phyloP scores from a whole-genome alignment of 2,113 vertebrate genomes.

The Arenaria interpres region DNA sequence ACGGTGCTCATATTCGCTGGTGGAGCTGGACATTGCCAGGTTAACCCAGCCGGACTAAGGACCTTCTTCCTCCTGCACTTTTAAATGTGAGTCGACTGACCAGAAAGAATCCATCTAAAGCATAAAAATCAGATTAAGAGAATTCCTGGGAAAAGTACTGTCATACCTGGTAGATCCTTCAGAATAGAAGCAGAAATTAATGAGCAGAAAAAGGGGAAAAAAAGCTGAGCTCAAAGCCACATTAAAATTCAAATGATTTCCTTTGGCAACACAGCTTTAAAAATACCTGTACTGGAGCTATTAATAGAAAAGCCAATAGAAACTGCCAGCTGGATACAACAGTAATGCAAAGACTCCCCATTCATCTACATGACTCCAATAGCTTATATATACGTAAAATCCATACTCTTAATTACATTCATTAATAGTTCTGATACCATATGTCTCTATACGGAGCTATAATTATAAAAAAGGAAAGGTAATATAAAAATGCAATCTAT shows the following conservation, averaged over 20 bases:
- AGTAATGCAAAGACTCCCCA: neutral
- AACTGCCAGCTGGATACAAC: neutral
- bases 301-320: neutral
- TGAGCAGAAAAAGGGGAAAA: neutral
- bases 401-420: neutral
- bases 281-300: neutral
- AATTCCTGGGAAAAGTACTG: neutral
- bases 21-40: fast-evolving
- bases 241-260: neutral
- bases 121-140: neutral
- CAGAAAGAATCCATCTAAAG: neutral
- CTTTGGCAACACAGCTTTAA: neutral
- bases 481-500: neutral
- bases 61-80: neutral
- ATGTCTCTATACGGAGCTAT: neutral
- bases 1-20: fast-evolving
- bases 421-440: neutral
- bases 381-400: neutral
- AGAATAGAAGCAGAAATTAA: neutral
- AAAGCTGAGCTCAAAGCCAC: neutral
- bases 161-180: neutral
- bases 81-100: neutral
- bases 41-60: neutral
- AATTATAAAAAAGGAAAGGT: neutral
- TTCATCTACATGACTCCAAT: neutral